These are phyloP conservation scores for Augochlorella aurata DNA, from an alignment of 2,888 invertebrate genomes.

Conservation along the genomic window DNA sequence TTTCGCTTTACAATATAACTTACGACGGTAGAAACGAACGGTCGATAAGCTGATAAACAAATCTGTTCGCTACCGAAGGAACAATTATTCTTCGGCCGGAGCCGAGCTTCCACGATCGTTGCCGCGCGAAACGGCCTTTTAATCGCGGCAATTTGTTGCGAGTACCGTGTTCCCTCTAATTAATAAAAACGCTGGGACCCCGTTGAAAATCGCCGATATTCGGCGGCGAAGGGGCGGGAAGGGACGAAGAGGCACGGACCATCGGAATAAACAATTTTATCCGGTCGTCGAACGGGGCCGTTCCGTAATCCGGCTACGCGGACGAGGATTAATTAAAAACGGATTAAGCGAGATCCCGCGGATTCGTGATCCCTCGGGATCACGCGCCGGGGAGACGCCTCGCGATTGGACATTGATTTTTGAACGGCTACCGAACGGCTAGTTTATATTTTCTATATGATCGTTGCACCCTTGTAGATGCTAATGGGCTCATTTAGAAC, in stretches of 20 bases:
- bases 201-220: constrained; percentile 34
- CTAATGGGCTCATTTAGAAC: constrained; percentile 46
- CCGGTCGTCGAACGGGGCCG: constrained; percentile 28
- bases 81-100: constrained; percentile 56
- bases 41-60: constrained; percentile 71
- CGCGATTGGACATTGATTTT: constrained; percentile 20
- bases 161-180: constrained; percentile 42
- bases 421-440: background rate
- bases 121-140: constrained; percentile 57
- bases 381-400: background rate
- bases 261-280: constrained; percentile 50
- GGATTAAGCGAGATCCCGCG: constrained; percentile 40
- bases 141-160: constrained; percentile 61
- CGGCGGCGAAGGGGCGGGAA: background rate
- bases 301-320: constrained; percentile 10
- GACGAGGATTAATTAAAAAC: constrained; percentile 58
- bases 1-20: constrained; percentile 69
- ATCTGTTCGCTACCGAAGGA: constrained; percentile 66
- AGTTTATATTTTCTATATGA: constrained; percentile 31
- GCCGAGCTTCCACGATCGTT: constrained; percentile 49
- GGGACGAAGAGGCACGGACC: background rate
- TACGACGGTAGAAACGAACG: constrained; percentile 62
- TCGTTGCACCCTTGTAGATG: constrained; percentile 35
- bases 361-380: background rate
- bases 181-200: constrained; percentile 47